phyloP scores from a whole-genome alignment of 1,140 invertebrate genomes.

The Hylyphantes graminicola region DNA sequence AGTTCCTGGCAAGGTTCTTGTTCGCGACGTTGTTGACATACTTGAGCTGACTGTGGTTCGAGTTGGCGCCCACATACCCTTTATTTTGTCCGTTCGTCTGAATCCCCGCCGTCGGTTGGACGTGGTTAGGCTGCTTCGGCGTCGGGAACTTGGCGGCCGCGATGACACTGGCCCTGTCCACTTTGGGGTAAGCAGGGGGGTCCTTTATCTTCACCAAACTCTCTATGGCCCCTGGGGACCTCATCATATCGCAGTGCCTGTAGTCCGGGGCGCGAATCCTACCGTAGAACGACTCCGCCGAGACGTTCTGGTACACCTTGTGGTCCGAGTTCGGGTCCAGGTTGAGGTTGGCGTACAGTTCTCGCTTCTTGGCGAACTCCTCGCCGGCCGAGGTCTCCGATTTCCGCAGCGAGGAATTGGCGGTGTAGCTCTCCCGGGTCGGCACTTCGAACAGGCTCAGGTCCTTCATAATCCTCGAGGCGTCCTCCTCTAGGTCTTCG shows the following conservation, averaged over 20 bases:
- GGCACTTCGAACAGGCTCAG: constrained; percentile 64
- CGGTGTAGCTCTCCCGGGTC: constrained; percentile 46
- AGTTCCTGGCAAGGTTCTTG: constrained; percentile 33
- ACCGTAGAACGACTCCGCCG: constrained; percentile 43
- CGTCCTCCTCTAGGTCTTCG: constrained; percentile 63
- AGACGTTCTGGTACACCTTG: constrained; percentile 11
- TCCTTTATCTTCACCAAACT: constrained; percentile 67
- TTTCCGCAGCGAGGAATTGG: constrained; percentile 59
- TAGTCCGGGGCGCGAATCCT: constrained; percentile 39
- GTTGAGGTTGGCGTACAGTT: constrained; percentile 61
- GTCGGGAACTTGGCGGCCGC: constrained; percentile 81
- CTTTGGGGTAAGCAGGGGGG: constrained; percentile 71
- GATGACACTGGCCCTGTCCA: constrained; percentile 76
- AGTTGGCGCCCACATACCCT: constrained; percentile 3
- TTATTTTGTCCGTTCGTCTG: not conserved
- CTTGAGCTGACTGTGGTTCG: constrained; percentile 32
- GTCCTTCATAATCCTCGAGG: constrained; percentile 64
- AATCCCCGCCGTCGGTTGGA: too few species aligned
- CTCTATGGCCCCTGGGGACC: constrained; percentile 71
- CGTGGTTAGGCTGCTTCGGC: constrained; percentile 73
- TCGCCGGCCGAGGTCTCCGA: constrained; percentile 64
- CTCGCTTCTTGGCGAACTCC: constrained; percentile 64
- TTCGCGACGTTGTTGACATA: constrained; percentile 47
- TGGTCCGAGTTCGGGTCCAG: constrained; percentile 10
- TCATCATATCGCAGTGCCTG: constrained; percentile 22